Percentiles rank a stretch among this genome's conserved stretches.
Conservation (phyloP, 2,888 invertebrate genomes). For the Leptinotarsa rubiginosa region DNA sequence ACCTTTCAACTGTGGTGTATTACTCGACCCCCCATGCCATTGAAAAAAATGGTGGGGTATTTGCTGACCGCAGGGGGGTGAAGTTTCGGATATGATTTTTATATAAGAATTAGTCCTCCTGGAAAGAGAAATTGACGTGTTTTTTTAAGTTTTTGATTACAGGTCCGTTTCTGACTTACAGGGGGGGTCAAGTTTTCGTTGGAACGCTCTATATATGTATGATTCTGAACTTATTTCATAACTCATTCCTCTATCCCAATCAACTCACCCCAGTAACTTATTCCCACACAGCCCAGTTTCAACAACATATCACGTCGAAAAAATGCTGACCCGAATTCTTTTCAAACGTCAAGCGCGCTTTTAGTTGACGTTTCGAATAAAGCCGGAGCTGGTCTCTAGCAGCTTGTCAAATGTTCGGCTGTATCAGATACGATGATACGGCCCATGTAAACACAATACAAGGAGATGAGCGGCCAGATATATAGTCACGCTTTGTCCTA, state of each 20-base stretch:
- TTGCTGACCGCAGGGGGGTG: no score
- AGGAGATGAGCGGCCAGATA: constrained; percentile 51
- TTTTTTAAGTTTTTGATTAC: no score
- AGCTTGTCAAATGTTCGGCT: constrained; percentile 42
- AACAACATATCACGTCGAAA: constrained; percentile 14
- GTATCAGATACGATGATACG: constrained; percentile 51
- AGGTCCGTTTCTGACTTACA: no score
- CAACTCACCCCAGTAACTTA: background rate
- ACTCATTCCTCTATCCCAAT: background rate
- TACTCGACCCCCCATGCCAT: no score
- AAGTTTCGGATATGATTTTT: no score
- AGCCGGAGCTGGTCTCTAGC: constrained; percentile 20
- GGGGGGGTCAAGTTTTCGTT: no score
- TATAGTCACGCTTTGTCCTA: constrained; percentile 51
- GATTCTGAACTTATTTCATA: background rate
- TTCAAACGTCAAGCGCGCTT: constrained; percentile 29
- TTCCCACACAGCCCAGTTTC: constrained; percentile 14
- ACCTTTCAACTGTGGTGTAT: no score
- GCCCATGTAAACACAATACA: constrained; percentile 53
- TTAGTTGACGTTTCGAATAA: constrained; percentile 31
- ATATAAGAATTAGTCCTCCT: no score
- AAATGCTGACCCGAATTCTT: constrained; percentile 24
- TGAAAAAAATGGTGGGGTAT: no score
- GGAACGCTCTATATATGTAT: no score
- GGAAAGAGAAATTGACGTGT: no score